Conservation (phyloP, 2,113 vertebrate species). For the Thomomys bottae region DNA sequence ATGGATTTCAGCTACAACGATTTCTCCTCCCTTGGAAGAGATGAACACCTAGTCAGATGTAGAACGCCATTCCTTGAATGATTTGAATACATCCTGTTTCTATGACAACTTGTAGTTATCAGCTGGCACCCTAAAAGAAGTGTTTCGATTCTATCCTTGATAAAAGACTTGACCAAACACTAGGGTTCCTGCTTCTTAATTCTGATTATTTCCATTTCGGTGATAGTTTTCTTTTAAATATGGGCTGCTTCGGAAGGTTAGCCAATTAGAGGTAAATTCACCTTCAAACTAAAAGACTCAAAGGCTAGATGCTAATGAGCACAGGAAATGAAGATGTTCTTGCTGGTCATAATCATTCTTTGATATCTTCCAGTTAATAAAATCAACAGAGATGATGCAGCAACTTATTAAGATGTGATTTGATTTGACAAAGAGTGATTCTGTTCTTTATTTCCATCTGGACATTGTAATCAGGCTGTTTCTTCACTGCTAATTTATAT, state of each 20-base stretch:
- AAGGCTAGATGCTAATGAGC: slow-evolving; percentile 53
- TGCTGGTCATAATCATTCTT: slow-evolving; percentile 70
- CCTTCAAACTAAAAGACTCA: slow-evolving; percentile 56
- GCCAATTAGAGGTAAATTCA: slow-evolving; percentile 33
- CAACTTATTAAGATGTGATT: slow-evolving; percentile 79
- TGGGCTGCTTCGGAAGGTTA: slow-evolving; percentile 16
- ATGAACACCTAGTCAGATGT: slow-evolving; percentile 85
- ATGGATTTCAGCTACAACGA: slow-evolving; percentile 81
- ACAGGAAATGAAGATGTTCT: slow-evolving; percentile 68
- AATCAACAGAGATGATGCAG: slow-evolving; percentile 72
- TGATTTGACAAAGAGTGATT: slow-evolving; percentile 72
- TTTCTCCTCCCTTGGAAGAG: slow-evolving; percentile 79
- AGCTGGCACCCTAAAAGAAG: slow-evolving; percentile 82
- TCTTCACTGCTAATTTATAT: slow-evolving; percentile 61
- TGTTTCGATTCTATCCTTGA: slow-evolving; percentile 83
- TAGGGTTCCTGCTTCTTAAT: slow-evolving; percentile 72
- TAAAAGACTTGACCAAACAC: slow-evolving; percentile 82
- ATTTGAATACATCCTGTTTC: slow-evolving; percentile 86
- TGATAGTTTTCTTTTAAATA: background rate
- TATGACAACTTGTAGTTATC: slow-evolving; percentile 86
- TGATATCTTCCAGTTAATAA: slow-evolving; percentile 79
- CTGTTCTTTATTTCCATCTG: slow-evolving; percentile 79
- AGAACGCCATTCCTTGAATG: slow-evolving; percentile 80
- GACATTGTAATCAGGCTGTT: slow-evolving; percentile 68
- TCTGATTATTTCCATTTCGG: slow-evolving; percentile 60